phyloP scores from a whole-genome alignment of 2,113 vertebrate genomes.

The Cochlearius cochlearius region DNA sequence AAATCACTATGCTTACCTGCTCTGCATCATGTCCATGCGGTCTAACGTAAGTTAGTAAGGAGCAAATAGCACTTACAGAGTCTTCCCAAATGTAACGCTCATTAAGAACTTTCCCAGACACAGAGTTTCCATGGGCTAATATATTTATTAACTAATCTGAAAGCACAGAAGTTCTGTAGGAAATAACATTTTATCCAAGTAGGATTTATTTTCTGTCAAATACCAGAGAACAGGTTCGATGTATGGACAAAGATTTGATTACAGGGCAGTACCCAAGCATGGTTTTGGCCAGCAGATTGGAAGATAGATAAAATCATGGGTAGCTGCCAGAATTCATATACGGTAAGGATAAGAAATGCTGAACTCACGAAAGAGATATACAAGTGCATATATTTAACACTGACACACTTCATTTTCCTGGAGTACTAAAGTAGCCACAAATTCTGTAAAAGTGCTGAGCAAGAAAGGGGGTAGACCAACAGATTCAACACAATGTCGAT shows the following conservation, averaged over 20 bases:
- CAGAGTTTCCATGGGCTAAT: neutral
- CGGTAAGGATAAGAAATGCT: neutral
- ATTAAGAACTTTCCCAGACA: neutral
- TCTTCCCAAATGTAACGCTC: neutral
- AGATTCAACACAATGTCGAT: neutral
- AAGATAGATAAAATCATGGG: neutral
- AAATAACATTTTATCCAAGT: neutral
- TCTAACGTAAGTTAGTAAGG: neutral
- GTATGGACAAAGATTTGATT: neutral
- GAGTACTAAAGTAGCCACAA: neutral
- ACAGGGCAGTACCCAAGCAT: neutral
- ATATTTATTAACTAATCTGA: slow-evolving; percentile 19
- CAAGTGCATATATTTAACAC: neutral
- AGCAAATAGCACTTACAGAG: neutral
- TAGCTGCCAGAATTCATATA: neutral
- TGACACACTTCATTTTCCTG: neutral
- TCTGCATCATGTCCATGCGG: neutral
- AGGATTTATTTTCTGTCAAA: neutral
- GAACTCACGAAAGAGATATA: neutral
- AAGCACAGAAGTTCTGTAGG: neutral
- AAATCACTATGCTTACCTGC: neutral
- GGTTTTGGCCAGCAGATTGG: neutral
- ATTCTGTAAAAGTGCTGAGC: neutral
- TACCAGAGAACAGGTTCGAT: neutral
- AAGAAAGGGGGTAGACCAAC: neutral